Evolutionary conservation across 2,113 vertebrate genomes (phyloP), one percentile per base, ranked within the genome.

Genomic region (Crotalus helleri): DNA sequence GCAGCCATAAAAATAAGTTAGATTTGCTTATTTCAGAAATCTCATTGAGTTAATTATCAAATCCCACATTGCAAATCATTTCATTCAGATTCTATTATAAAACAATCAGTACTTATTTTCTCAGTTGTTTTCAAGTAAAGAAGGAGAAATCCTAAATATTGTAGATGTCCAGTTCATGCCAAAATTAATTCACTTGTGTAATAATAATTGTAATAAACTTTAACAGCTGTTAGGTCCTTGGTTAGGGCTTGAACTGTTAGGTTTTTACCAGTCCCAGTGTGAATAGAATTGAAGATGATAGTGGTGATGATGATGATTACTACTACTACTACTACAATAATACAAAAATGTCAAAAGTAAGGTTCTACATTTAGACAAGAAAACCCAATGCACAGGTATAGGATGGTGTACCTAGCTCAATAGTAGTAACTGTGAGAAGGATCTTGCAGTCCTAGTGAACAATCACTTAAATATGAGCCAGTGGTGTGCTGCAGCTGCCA

Each of bases 41-140:
- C 95, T 95, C 97, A 96, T 96, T 98, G 96, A 94, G 96, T 97
- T 98, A 97, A 98, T 98, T 98, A 97, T 97, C 96, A 96, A 92
- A 33, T 85, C 94, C 10, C 93, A 96, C 91, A 91, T 97, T 95
- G 94, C 93, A 96, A 96, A 97, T 97, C 23, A 96, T 96, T 95
- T 96, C 89, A 92, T 94, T 96, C 94, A 57, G 90, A 21, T 96
- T 97, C 94, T 95, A 58, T 64, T 95, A 94, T 93, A 81, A 93
- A 86, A 92, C 51, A 59, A 96, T 94, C 94, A 90, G 92, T 96
- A 88, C 92, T 96, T 97, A 91, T 94, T 92, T 96, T 92, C 92
- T 92, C 93, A 57, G 85, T 85, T 93, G 55, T 2, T 94, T 95
- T 44, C 55, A 90, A 90, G 90, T 90, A 91, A 26, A 64, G 33